Evolutionary conservation across 2,797 vertebrate species (phyloP).

Genomic region (Aviceda cuculoides): DNA sequence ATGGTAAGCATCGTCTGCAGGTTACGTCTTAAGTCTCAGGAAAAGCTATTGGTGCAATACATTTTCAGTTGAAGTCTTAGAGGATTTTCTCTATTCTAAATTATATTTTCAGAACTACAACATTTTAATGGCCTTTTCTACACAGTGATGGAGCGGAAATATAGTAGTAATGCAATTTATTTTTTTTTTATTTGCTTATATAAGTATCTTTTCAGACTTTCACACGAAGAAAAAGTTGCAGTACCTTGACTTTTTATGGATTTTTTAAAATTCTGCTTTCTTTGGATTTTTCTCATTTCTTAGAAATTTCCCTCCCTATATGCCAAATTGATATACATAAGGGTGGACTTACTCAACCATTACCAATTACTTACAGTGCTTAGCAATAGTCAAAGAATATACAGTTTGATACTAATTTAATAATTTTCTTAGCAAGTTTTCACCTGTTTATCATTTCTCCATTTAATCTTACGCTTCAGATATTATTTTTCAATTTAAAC

Average conservation of each 20-base stretch:
- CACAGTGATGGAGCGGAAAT: background rate
- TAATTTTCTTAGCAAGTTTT: background rate
- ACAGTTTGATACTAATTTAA: constrained; percentile 9
- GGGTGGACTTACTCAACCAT: background rate
- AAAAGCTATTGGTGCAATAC: background rate
- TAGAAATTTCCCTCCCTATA: background rate
- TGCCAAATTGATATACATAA: background rate
- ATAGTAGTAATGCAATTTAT: background rate
- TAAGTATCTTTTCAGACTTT: background rate
- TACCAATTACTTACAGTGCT: background rate
- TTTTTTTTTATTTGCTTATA: background rate
- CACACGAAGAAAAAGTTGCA: background rate
- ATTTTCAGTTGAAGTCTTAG: background rate
- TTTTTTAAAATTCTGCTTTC: background rate
- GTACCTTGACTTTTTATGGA: background rate
- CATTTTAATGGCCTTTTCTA: background rate
- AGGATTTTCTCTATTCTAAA: background rate
- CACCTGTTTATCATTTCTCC: background rate
- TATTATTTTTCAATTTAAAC: constrained; percentile 44
- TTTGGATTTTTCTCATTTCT: background rate
- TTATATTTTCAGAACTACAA: background rate
- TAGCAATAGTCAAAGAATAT: background rate
- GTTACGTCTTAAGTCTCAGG: background rate
- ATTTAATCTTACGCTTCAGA: background rate
- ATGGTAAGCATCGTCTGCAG: background rate